A percentile compares a stretch with the other conserved stretches of the same genome.
Evolutionary conservation across 2,113 vertebrate genomes (phyloP).

Genomic region (Pao palembangensis): DNA sequence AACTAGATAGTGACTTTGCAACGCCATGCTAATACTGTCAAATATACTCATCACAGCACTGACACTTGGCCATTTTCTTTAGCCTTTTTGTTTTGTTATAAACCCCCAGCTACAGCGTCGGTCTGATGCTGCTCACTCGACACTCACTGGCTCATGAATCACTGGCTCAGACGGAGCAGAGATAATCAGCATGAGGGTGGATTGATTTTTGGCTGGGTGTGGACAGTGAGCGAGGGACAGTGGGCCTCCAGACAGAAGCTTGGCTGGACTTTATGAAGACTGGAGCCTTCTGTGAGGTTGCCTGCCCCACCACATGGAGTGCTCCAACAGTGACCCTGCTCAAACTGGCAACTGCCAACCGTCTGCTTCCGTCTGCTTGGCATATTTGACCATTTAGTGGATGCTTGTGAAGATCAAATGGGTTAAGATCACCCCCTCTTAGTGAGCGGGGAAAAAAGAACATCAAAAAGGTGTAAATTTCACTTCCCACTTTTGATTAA

Average conservation of each 20-base stretch:
- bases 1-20: conserved; percentile 32
- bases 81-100: conserved; percentile 60
- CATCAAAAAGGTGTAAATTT: conserved; percentile 99
- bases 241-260: conserved; percentile 72
- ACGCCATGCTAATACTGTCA: conserved; percentile 46
- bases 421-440: conserved; percentile 98
- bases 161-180: conserved; percentile 55
- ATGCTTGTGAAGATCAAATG: conserved; percentile 97
- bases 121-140: conserved; percentile 62
- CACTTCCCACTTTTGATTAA: conserved; percentile 99
- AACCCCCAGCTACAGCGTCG: conserved; percentile 67
- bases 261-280: conserved; percentile 68
- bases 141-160: conserved; percentile 51
- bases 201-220: conserved; percentile 66
- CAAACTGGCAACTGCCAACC: conserved; percentile 92
- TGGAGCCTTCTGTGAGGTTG: conserved; percentile 77
- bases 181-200: conserved; percentile 67
- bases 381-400: conserved; percentile 99
- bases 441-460: conserved; percentile 95
- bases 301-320: conserved; percentile 78
- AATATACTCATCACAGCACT: conserved; percentile 68
- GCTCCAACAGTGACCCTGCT: conserved; percentile 88
- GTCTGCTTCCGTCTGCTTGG: conserved; percentile 95
- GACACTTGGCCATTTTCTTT: conserved; percentile 67
- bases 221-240: conserved; percentile 61